Evolutionary conservation across 2,888 invertebrate genomes (phyloP).

Genomic region (Gortyna flavago): DNA sequence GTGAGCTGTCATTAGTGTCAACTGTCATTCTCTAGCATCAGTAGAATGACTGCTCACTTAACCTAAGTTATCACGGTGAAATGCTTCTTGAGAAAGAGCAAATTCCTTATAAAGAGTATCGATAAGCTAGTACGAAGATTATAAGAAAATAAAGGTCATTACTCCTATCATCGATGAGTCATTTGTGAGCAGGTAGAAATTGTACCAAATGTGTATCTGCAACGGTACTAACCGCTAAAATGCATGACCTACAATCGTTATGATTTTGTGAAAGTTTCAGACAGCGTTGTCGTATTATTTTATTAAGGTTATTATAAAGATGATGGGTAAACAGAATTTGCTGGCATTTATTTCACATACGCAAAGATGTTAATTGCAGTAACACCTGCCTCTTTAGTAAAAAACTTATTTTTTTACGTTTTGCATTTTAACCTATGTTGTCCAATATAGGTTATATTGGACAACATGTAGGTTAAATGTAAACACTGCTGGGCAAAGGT

Average conservation of each 20-base stretch:
- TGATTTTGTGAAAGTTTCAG: conserved; percentile 59
- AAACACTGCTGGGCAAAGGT: too few relatives aligned
- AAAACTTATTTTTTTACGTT: too few relatives aligned
- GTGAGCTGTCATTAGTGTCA: not conserved
- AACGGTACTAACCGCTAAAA: conserved; percentile 60
- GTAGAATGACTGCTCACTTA: not conserved
- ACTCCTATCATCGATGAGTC: conserved; percentile 54
- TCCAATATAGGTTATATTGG: too few relatives aligned
- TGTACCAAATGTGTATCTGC: conserved; percentile 35
- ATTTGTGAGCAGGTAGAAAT: conserved; percentile 40
- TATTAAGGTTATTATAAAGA: conserved; percentile 12
- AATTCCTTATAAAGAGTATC: not conserved
- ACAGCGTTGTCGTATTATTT: conserved; percentile 7
- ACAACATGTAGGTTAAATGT: too few relatives aligned
- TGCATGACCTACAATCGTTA: conserved; percentile 50
- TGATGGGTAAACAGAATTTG: not conserved
- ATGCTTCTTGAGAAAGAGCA: not conserved
- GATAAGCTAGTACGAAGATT: not conserved
- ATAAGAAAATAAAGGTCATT: conserved; percentile 44
- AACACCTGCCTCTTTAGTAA: not conserved
- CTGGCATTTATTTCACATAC: not conserved
- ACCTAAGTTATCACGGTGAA: not conserved
- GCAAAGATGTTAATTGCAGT: not conserved
- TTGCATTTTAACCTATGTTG: too few relatives aligned
- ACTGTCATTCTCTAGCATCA: not conserved